Percentiles rank a stretch among this genome's conserved stretches.
phyloP scores from a whole-genome alignment of 2,113 vertebrate genomes.

The Xyrauchen texanus region DNA sequence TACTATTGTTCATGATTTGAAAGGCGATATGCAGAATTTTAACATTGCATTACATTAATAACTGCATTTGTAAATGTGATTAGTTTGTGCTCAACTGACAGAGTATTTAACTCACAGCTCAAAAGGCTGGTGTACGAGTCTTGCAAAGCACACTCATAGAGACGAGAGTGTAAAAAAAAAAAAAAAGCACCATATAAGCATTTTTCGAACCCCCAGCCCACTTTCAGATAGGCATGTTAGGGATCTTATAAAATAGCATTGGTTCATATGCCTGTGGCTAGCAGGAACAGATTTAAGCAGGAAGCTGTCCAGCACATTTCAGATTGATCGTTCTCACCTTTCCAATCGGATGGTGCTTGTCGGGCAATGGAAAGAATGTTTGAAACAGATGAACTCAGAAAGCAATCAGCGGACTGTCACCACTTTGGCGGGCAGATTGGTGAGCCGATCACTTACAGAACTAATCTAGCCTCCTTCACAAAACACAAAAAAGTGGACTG shows the following conservation, averaged over 20 bases:
- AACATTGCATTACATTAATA: no score
- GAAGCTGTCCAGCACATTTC: constrained; percentile 26
- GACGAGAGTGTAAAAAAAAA: no score
- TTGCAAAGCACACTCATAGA: no score
- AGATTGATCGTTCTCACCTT: constrained; percentile 42
- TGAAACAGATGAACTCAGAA: constrained; percentile 38
- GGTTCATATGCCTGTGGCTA: not conserved
- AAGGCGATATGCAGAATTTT: no score
- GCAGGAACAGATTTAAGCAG: constrained; percentile 24
- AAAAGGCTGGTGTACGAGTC: no score
- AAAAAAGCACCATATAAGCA: no score
- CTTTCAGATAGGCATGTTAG: not conserved
- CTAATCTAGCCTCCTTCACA: constrained; percentile 42
- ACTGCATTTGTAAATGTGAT: no score
- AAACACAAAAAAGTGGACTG: constrained; percentile 36
- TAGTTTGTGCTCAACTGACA: no score
- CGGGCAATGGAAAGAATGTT: constrained; percentile 9
- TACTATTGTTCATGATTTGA: no score
- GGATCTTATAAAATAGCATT: not conserved
- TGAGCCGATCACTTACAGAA: constrained; percentile 32
- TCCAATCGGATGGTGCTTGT: constrained; percentile 21
- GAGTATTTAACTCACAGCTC: no score
- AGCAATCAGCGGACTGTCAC: constrained; percentile 50
- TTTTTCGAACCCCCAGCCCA: not conserved
- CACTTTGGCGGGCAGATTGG: constrained; percentile 3